Conservation (phyloP, 2,888 invertebrate genomes). For the Lysandra bellargus region DNA sequence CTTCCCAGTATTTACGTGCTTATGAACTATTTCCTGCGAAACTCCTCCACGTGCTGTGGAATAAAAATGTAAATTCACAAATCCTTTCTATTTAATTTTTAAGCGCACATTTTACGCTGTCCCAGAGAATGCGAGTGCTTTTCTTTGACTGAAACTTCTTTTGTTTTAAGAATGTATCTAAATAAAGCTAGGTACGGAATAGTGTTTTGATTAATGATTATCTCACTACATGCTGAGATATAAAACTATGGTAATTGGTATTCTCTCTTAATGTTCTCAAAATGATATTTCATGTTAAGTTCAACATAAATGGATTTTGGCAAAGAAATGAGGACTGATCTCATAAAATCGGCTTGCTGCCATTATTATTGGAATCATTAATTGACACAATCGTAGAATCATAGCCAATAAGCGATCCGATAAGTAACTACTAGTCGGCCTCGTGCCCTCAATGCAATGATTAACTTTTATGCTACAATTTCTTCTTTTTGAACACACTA, state of each 20-base stretch:
- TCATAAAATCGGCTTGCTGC: not conserved
- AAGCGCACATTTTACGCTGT: slow-evolving; percentile 27
- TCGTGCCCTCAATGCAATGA: not conserved
- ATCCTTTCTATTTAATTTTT: slow-evolving; percentile 47
- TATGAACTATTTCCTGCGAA: slow-evolving; percentile 67
- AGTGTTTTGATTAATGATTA: not conserved
- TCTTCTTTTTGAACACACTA: too few species aligned
- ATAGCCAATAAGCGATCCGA: not conserved
- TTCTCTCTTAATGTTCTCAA: not conserved
- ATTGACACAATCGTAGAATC: not conserved
- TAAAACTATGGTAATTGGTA: not conserved
- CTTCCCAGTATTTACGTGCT: slow-evolving; percentile 65
- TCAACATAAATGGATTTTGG: not conserved
- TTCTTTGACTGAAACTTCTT: not conserved
- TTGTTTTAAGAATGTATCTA: not conserved
- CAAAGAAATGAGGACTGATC: not conserved
- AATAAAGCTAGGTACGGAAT: not conserved
- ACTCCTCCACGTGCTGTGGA: slow-evolving; percentile 56
- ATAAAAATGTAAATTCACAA: slow-evolving; percentile 62
- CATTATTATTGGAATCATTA: not conserved
- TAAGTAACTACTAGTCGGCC: not conserved
- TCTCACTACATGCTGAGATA: not conserved
- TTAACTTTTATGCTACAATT: not conserved
- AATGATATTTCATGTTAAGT: not conserved
- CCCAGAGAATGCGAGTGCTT: slow-evolving; percentile 7